Base-by-base conservation (phyloP, 2,113 vertebrate species). In the Octodon degus region DNA sequence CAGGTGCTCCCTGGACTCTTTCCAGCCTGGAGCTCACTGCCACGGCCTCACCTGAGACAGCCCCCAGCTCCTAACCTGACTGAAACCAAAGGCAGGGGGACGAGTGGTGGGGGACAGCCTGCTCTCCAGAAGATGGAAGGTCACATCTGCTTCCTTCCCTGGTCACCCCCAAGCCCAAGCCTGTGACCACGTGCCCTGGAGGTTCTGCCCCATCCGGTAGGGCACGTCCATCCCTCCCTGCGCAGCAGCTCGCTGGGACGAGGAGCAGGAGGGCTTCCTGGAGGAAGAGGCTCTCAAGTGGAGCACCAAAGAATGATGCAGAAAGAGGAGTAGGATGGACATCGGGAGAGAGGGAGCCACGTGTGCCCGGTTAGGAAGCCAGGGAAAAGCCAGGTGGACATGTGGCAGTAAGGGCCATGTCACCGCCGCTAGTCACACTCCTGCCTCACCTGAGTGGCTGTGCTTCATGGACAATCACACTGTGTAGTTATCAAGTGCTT, bases 1-100 rank as follows among this genome's bases (percentile, higher is more conserved):
- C 85, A 95, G 88, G 67, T 76, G 16, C 63, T 74, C 94, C 68
- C 16, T 3, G 14, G 16, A 91, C 81, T 93, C 81, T 84, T 74
- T 95, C 70, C 0, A 0, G 63, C n/a, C 89, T 12, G 20, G 67
- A 82, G 84, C 58, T 95, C 27, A 90, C 6, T 5, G 32, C 80
- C 4, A 20, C 14, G 62, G 77, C 94, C 90, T 79, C 9, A 14
- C 22, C 76, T 60, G 1, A 12, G 25, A 72, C 72, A 50, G 90
- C 79, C 80, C 37, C 40, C 10, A 40, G 0, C n/a, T 32, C 72
- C 55, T 19, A 11, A 20, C 27, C 2, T 40, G 30, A 67, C 77
- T 63, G 79, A 55, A 94, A 88, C 60, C 40, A 24, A 85, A 81
- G 43, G 86, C 2, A n/a, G 50, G 24, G 25, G 25, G 67, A 77